phyloP scores from a whole-genome alignment of 2,113 vertebrate genomes.

The Plotosus lineatus region DNA sequence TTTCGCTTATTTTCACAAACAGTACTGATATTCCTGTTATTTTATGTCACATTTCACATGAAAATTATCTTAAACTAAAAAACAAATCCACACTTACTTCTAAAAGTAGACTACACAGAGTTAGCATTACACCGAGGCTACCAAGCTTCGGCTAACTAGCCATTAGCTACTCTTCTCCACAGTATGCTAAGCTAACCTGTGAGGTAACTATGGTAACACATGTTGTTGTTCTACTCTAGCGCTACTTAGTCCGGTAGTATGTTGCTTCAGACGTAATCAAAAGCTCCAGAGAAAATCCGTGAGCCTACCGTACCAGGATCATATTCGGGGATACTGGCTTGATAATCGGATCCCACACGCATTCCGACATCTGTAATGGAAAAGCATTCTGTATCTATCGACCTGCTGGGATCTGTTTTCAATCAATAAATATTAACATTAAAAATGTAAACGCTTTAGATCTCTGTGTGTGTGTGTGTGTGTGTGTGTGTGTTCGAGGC shows the following conservation, averaged over 20 bases:
- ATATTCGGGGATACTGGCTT: conserved; percentile 90
- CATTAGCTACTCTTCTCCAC: not conserved
- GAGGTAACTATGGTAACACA: not conserved
- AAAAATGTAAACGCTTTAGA: not conserved
- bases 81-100: not conserved
- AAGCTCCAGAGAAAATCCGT: not conserved
- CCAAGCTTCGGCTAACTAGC: conserved; percentile 33
- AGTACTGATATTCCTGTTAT: not conserved
- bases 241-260: not conserved
- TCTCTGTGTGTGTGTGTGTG: not conserved
- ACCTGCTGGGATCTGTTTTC: not conserved
- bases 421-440: not conserved
- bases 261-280: not conserved
- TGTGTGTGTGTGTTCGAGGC: conserved; percentile 74
- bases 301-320: conserved; percentile 79
- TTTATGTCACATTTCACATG: not conserved
- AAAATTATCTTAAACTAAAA: not conserved
- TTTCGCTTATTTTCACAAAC: not conserved
- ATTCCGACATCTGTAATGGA: conserved; percentile 90
- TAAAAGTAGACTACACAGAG: not conserved
- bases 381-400: conserved; percentile 13
- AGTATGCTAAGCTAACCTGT: not conserved
- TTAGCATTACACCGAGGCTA: conserved; percentile 61
- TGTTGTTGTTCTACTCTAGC: not conserved
- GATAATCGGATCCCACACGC: conserved; percentile 93